Conservation (phyloP, 1,140 invertebrate genomes). For the Drepana arcuata region DNA sequence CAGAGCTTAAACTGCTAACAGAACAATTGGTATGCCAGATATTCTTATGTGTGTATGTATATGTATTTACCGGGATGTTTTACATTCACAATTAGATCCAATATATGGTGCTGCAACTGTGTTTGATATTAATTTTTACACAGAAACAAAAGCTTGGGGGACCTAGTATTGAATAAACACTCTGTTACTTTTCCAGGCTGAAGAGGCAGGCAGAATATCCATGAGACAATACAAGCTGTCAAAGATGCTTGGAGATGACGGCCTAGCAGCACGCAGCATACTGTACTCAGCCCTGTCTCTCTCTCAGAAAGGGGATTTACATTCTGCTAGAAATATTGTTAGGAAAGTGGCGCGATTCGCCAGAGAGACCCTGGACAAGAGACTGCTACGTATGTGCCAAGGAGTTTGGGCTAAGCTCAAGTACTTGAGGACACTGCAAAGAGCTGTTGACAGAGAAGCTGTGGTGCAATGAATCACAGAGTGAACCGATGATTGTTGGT, state of each 20-base stretch:
- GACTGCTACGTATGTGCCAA: slow-evolving; percentile 84
- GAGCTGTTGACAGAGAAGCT: too few relatives aligned
- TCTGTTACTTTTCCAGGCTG: slow-evolving; percentile 80
- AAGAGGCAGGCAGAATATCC: slow-evolving; percentile 90
- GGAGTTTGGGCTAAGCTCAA: slow-evolving; percentile 87
- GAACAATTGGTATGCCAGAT: too few relatives aligned
- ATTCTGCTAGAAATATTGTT: slow-evolving; percentile 78
- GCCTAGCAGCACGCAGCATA: slow-evolving; percentile 82
- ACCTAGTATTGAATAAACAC: too few relatives aligned
- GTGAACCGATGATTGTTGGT: too few relatives aligned
- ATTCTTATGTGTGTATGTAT: too few relatives aligned
- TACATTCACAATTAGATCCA: too few relatives aligned
- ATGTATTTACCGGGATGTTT: too few relatives aligned
- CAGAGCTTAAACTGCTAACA: too few relatives aligned
- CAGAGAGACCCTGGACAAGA: slow-evolving; percentile 70
- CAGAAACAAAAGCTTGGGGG: too few relatives aligned
- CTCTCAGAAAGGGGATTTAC: slow-evolving; percentile 83
- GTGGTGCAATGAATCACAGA: too few relatives aligned
- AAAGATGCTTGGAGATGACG: slow-evolving; percentile 84
- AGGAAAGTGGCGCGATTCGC: slow-evolving; percentile 76
- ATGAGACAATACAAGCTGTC: slow-evolving; percentile 86
- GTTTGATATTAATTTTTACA: too few relatives aligned
- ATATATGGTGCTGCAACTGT: too few relatives aligned
- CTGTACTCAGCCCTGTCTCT: slow-evolving; percentile 91
- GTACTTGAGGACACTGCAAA: slow-evolving; percentile 72